Evolutionary conservation across 35 echinoderm and acorn worm species (phyloP).

Genomic region (Ptychodera flava): DNA sequence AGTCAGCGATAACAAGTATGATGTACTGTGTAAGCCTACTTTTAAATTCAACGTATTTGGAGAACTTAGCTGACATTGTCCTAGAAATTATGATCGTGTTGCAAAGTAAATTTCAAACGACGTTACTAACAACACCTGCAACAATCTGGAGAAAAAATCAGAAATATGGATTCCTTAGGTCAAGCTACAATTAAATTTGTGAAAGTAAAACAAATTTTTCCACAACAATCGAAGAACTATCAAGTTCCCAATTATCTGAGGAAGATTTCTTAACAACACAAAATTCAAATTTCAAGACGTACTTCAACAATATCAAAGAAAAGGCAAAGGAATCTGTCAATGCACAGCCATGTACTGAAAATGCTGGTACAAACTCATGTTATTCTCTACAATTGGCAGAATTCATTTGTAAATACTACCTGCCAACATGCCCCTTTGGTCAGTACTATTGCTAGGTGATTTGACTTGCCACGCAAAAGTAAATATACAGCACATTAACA

Average conservation of each 20-base stretch:
- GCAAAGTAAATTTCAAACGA: neutral
- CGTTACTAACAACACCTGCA: neutral
- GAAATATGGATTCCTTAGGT: neutral
- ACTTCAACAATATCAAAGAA: too few relatives aligned
- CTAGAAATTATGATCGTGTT: constrained; percentile 9
- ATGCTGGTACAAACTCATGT: too few relatives aligned
- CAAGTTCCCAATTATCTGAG: neutral
- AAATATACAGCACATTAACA: neutral
- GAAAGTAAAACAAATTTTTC: neutral
- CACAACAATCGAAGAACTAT: neutral
- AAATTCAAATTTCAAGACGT: too few relatives aligned
- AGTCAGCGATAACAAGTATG: too few relatives aligned
- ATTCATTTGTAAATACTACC: too few relatives aligned
- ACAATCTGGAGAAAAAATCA: constrained; percentile 4
- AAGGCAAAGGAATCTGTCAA: constrained; percentile 3
- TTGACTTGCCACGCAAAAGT: neutral
- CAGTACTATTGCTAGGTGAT: constrained; percentile 12
- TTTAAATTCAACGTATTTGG: neutral
- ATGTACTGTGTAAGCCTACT: constrained; percentile 14
- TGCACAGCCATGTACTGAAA: constrained; percentile 5
- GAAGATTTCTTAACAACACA: too few relatives aligned
- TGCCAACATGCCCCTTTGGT: constrained; percentile 8
- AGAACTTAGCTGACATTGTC: neutral
- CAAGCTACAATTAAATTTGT: neutral
- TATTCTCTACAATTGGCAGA: too few relatives aligned